Evolutionary conservation across 2,113 vertebrate genomes (phyloP), one percentile per base, ranked within the genome.

Genomic region (Archocentrus centrarchus): DNA sequence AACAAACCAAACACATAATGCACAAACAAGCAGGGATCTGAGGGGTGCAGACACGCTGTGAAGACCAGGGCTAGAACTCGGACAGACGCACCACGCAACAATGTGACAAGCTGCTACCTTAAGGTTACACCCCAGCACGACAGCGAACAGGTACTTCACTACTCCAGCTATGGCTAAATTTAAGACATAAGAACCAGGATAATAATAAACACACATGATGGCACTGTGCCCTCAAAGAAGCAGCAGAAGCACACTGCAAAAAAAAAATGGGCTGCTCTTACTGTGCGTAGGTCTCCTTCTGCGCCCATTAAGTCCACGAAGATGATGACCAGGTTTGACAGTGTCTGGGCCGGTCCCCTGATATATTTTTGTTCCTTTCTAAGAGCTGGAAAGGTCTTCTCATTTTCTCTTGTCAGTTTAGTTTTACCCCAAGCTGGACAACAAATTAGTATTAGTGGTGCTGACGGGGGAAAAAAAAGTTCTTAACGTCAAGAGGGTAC

Each of bases 251-350:
- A 58, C 14, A 37, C 5, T 22, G 27, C 2, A 27, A 32, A 20
- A 9, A 27, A 27, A 6, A 7, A 20, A 57, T 0, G 2, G 62
- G 5, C 3, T 7, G 59, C 39, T 50, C 35, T 39, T 7, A 85
- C 80, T 44, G 7, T 76, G 55, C 2, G 64, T 7, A 39, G 87
- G 2, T 58, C 79, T 82, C 66, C 79, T 30, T 84, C 86, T 81
- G 64, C 3, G 61, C 37, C 2, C 20, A 2, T n/a, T 0, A 7
- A n/a, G 2, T 35, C 37, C 24, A 41, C 17, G 24, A 10, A 30
- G 39, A 66, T n/a, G 63, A 8, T 11, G 2, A 13, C 22, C 18
- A 57, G 37, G 57, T 9, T 15, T 70, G 64, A 73, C 0, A 27
- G 7, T 13, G 2, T 39, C 22, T 44, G 18, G 17, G 18, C 3